Evolutionary conservation across 2,797 vertebrate genomes (phyloP).

Genomic region (Craterocephalus amniculus): DNA sequence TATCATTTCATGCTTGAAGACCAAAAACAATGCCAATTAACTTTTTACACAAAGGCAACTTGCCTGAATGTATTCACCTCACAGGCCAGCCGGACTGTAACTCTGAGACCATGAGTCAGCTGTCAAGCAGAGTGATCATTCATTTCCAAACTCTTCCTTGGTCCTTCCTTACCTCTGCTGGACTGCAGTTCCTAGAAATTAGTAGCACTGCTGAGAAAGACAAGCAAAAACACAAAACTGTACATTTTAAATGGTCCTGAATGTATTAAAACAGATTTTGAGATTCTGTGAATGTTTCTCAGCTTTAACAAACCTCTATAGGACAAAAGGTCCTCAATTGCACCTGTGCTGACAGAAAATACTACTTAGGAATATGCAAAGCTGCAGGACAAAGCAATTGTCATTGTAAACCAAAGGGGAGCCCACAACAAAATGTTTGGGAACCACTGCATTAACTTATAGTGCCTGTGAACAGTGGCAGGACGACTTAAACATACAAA

Average conservation of each 20-base stretch:
- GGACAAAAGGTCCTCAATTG: neutral
- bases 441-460: too few relatives aligned
- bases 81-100: conserved; percentile 18
- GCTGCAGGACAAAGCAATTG: too few relatives aligned
- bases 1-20: too few relatives aligned
- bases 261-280: neutral
- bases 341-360: neutral
- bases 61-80: conserved; percentile 7
- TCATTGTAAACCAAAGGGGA: too few relatives aligned
- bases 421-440: too few relatives aligned
- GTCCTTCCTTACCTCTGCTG: conserved; percentile 29
- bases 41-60: neutral
- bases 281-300: neutral
- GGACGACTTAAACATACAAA: too few relatives aligned
- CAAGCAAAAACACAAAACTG: neutral
- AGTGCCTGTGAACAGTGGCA: too few relatives aligned
- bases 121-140: conserved; percentile 45
- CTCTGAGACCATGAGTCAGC: conserved; percentile 61
- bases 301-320: neutral
- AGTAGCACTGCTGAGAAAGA: conserved; percentile 40
- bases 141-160: conserved; percentile 46
- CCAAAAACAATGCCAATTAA: neutral
- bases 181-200: conserved; percentile 43
- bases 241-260: neutral
- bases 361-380: too few relatives aligned